Conservation (phyloP, 53 echinoderm and acorn worm species). For the Stichopus horrens region DNA sequence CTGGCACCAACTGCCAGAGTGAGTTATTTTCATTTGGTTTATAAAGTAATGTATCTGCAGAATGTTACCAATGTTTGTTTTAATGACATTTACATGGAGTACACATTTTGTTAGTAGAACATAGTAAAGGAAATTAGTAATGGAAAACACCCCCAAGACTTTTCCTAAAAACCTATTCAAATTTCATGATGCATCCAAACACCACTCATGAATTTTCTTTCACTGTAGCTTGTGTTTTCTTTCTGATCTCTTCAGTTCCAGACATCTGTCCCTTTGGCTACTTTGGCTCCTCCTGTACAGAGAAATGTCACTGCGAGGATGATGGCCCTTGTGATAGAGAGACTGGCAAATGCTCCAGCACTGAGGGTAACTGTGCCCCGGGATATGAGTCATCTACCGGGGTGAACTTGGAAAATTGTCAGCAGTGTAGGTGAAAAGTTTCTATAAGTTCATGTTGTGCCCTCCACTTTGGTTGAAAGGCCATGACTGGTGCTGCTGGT, state of each 20-base stretch:
- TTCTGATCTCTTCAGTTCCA: constrained; percentile 28
- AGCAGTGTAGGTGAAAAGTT: constrained; percentile 20
- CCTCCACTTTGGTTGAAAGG: too few relatives aligned
- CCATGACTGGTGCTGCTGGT: too few relatives aligned
- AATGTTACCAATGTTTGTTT: not conserved
- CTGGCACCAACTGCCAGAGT: constrained; percentile 8
- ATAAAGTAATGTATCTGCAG: not conserved
- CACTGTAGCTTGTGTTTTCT: not conserved
- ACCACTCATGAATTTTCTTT: not conserved
- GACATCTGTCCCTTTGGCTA: constrained; percentile 51
- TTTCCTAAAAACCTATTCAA: not conserved
- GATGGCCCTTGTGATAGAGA: constrained; percentile 19
- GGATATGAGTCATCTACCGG: constrained; percentile 48
- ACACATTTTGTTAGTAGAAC: not conserved
- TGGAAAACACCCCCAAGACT: not conserved
- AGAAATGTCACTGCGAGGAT: constrained; percentile 58
- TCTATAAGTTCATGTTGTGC: not conserved
- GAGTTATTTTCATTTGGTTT: not conserved
- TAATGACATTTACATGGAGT: not conserved
- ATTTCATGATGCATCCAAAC: too few relatives aligned
- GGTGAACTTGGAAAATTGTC: constrained; percentile 48
- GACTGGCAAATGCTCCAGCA: constrained; percentile 41
- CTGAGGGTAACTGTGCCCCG: constrained; percentile 44
- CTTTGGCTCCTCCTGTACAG: constrained; percentile 52
- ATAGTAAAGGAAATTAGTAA: too few relatives aligned